A percentile compares a stretch with the other conserved stretches of the same genome.
These are phyloP conservation scores for Bos javanicus DNA, from an alignment of 2,113 vertebrate genomes.

Conservation along the genomic window DNA sequence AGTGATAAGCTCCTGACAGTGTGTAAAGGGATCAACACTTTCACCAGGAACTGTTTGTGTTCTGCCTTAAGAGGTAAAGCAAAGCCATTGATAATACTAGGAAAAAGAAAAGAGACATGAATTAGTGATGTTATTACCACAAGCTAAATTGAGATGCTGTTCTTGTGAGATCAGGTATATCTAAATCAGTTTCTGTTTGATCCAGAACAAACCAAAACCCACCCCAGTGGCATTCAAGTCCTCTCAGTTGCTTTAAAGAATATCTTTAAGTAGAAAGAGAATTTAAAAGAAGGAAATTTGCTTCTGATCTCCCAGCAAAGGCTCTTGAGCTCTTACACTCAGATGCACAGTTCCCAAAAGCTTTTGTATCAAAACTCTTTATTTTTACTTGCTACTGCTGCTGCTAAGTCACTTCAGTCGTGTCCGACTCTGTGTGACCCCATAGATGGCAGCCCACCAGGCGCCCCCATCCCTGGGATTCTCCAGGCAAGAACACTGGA, in stretches of 20 bases:
- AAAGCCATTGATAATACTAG: constrained; percentile 99
- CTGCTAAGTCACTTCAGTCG: no score
- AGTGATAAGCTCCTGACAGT: constrained; percentile 98
- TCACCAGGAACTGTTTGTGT: constrained; percentile 99
- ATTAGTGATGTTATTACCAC: constrained; percentile 60
- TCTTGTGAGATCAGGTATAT: not conserved
- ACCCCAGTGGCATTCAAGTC: not conserved
- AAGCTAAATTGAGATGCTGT: not conserved
- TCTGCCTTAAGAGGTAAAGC: constrained; percentile 99
- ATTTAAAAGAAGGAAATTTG: not conserved
- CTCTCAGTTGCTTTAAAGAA: not conserved
- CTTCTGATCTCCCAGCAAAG: not conserved
- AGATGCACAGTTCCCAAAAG: not conserved
- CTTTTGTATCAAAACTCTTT: not conserved
- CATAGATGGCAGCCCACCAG: no score
- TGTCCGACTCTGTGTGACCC: no score
- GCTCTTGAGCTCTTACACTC: not conserved
- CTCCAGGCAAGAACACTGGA: no score
- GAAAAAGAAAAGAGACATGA: constrained; percentile 67
- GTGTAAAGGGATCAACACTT: constrained; percentile 98
- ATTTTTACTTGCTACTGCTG: not conserved
- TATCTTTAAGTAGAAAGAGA: not conserved
- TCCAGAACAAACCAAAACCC: not conserved
- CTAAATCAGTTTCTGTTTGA: not conserved
- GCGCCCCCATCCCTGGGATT: no score